Evolutionary conservation across 1,140 invertebrate species (phyloP), one percentile per base, ranked within the genome.

Genomic region (Drosophila chauvacae): DNA sequence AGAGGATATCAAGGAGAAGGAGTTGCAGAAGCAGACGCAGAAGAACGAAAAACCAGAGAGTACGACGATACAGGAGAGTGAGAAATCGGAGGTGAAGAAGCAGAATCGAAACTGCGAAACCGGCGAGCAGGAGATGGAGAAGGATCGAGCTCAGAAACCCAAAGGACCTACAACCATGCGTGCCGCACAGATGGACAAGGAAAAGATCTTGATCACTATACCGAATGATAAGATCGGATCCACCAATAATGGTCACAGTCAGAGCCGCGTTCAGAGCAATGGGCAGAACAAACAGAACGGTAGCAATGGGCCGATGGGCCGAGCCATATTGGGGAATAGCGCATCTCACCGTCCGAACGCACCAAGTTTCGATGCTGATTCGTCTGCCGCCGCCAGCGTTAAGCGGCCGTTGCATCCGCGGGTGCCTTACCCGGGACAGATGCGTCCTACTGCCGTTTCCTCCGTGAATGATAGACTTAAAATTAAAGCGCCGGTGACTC

Each of bases 401-500:
- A 78, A 63, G 14, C 63, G 78, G 6, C 57, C 30, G 13, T 11
- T 39, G 30, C 55, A 81, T 28, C 26, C 77, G 18, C 86, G 78
- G 2, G 44, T 50, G 5, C 39, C 20, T 9, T 44, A 61, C 7
- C n/a, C 53, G 1, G 47, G 44, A 9, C 62, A 23, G 39, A 14
- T 28, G n/a, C 75, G 76, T 30, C 23, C 73, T 0, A 41, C 70
- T 1, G 56, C 75, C 26, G 23, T 18, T 14, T 88, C 84, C 18
- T 88, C 84, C 16, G 84, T 88, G 1, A 88, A 90, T 42, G 71
- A 88, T 65, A 69, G 84, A 78, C 63, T 88, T 37, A 88, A 84
- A 35, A 48, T 56, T 26, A 64, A 37, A 28, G 23, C 60, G 7
- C 37, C 57, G 18, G 9, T 33, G 6, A 23, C 23, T 23, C 23